These are phyloP conservation scores for Rhea pennata DNA, from an alignment of 2,113 vertebrate species.

Conservation along the genomic window DNA sequence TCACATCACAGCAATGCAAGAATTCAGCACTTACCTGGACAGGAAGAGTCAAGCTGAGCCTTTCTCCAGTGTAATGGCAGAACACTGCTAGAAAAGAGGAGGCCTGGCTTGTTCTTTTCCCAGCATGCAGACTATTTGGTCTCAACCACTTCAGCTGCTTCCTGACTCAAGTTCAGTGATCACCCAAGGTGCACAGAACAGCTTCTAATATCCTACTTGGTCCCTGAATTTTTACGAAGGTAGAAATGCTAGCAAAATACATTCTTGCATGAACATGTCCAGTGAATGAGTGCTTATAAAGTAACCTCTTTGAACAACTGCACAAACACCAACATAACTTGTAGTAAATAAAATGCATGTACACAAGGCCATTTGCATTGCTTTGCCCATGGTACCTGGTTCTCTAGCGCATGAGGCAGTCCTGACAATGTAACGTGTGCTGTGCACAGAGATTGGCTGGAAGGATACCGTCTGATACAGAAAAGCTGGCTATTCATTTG, in stretches of 20 bases:
- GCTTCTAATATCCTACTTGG: background rate
- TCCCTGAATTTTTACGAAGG: background rate
- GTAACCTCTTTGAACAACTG: background rate
- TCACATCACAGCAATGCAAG: background rate
- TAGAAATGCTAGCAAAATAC: background rate
- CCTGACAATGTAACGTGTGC: background rate
- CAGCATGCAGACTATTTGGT: background rate
- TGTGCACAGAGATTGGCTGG: background rate
- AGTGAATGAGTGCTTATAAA: background rate
- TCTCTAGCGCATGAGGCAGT: background rate
- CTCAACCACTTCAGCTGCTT: background rate
- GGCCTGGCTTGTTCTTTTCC: background rate
- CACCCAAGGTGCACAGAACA: background rate
- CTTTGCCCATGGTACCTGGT: background rate
- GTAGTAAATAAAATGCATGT: background rate
- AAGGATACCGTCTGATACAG: background rate
- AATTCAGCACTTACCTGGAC: background rate
- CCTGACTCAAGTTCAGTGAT: background rate
- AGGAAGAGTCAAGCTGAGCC: background rate
- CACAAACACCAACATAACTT: background rate
- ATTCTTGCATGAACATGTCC: background rate
- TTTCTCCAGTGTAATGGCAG: background rate
- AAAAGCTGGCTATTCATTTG: background rate
- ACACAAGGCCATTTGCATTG: background rate
- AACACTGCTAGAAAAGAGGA: background rate